Evolutionary conservation across 35 echinoderm and acorn worm genomes (phyloP), one percentile per base, ranked within the genome.

Genomic region (Lytechinus variegatus): DNA sequence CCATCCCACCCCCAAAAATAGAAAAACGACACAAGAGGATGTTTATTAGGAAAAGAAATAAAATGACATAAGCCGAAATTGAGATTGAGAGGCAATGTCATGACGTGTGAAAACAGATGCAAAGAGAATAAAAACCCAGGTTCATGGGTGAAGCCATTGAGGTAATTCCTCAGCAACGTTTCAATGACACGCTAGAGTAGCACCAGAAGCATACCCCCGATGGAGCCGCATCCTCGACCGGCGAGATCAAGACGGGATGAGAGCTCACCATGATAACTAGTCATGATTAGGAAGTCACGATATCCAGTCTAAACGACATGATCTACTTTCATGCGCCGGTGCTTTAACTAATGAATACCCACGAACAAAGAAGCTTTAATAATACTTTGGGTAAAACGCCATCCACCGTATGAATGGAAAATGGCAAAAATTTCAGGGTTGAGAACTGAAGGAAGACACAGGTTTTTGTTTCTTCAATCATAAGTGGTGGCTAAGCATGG

Each of bases 301-400:
- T 79, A 79, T 79, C 66, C 66, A 79, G 88, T 52, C 88, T 90
- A 90, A 90, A 90, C 13, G 28, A 90, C 88, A 90, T 54, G 88
- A 90, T 90, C 88, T 90, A 51, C 88, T 90, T 90, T 90, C 88
- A 54, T 27, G 88, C 88, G 52, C 88, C 16, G 88, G 88, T 90
- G 88, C 29, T 27, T 44, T 3, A 90, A 90, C 88, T 90, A 90
- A 90, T 90, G 88, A 90, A 90, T 54, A 54, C 28, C 88, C 28
- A 90, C 14, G 24, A 90, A 90, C 29, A 90, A 90, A 90, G 88
- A 10, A 54, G 87, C 56, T 11, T 13, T 9, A 58, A 6, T 72
- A 72, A 79, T 24, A 6, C 16, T 79, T 79, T 79, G 16, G 21
- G 66, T 79, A 79, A 4, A 16, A 79, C 8, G 16, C 66, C 6